These are phyloP conservation scores for Percopsis omiscomaycus DNA, from an alignment of 2,797 vertebrate genomes.

Conservation along the genomic window DNA sequence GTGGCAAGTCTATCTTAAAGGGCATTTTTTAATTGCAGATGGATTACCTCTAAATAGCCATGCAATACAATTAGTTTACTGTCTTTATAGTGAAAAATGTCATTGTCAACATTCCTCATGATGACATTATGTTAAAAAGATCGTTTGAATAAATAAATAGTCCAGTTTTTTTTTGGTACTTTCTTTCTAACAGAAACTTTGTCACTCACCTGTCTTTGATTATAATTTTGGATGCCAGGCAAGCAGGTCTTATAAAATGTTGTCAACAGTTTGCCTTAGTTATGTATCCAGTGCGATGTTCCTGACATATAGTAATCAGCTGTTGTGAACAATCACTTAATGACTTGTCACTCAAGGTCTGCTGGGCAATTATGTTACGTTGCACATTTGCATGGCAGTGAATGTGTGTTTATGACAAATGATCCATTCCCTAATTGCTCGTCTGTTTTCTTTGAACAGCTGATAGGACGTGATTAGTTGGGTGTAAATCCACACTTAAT, in stretches of 20 bases:
- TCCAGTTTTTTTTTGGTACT: not conserved
- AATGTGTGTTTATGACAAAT: slow-evolving; percentile 81
- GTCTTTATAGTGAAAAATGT: too few relatives aligned
- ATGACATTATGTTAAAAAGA: too few relatives aligned
- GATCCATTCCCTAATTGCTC: slow-evolving; percentile 80
- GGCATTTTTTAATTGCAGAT: too few relatives aligned
- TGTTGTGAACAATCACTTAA: slow-evolving; percentile 81
- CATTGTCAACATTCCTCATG: too few relatives aligned
- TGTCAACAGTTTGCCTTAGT: slow-evolving; percentile 70
- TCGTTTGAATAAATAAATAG: not conserved
- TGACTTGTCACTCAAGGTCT: slow-evolving; percentile 84
- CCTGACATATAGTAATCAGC: slow-evolving; percentile 79
- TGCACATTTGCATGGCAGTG: slow-evolving; percentile 78
- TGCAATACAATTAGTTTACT: too few relatives aligned
- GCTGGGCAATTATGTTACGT: slow-evolving; percentile 77
- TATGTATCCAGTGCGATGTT: slow-evolving; percentile 69
- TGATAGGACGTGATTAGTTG: slow-evolving; percentile 75
- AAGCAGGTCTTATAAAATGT: slow-evolving; percentile 61
- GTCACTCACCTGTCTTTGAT: not conserved
- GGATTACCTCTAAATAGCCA: too few relatives aligned
- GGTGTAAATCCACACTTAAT: slow-evolving; percentile 23
- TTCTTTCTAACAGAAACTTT: not conserved
- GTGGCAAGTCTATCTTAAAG: too few relatives aligned
- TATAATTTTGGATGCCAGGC: slow-evolving; percentile 42
- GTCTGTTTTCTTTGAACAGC: slow-evolving; percentile 76